phyloP scores from a whole-genome alignment of 2,113 vertebrate species.

The Cyphomyrus plagiostoma region DNA sequence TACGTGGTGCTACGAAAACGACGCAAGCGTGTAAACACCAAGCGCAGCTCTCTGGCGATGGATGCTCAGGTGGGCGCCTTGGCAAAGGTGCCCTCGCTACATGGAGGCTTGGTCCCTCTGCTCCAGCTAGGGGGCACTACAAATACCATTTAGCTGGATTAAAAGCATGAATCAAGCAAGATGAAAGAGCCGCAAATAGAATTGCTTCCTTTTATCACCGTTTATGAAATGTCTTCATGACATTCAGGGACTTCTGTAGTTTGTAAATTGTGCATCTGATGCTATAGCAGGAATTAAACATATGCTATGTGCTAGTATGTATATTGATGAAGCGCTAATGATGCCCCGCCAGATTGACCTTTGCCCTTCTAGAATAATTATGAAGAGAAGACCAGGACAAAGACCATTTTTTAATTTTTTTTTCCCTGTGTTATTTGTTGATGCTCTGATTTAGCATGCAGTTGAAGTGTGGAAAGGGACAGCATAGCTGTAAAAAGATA shows the following conservation, averaged over 20 bases:
- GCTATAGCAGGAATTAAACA: not conserved
- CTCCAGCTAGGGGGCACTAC: not conserved
- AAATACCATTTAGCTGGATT: not conserved
- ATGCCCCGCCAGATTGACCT: not conserved
- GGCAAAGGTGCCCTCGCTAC: conserved; percentile 50
- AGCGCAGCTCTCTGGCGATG: conserved; percentile 43
- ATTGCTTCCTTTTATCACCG: not conserved
- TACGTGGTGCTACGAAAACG: conserved; percentile 81
- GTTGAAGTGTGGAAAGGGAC: not conserved
- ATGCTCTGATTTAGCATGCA: not conserved
- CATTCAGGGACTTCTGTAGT: not conserved
- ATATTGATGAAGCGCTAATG: not conserved
- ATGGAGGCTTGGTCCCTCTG: not conserved
- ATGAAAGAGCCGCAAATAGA: not conserved
- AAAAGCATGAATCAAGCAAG: not conserved
- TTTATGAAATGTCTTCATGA: not conserved
- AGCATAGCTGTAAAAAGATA: not conserved
- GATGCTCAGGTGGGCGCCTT: conserved; percentile 44
- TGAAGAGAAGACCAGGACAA: not conserved
- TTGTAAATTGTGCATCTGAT: not conserved
- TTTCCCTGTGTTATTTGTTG: not conserved
- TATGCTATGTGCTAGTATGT: not conserved
- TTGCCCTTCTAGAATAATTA: not conserved
- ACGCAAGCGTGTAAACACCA: conserved; percentile 69
- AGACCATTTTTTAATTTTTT: not conserved